Conservation (phyloP, 2,888 invertebrate species). For the Diarsia dahlii region DNA sequence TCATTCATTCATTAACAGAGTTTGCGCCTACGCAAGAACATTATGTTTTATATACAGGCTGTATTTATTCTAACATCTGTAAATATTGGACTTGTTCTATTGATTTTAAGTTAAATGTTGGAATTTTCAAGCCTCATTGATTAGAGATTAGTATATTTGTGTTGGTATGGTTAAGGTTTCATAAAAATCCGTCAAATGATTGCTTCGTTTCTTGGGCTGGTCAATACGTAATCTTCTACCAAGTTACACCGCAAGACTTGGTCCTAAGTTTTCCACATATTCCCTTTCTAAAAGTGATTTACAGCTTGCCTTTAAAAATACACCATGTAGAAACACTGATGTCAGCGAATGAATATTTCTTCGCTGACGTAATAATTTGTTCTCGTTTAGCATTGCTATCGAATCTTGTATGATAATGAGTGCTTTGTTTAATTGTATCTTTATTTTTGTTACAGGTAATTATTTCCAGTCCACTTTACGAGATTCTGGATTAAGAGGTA, state of each 20-base stretch:
- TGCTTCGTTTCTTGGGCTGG: background rate
- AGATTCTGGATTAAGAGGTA: conserved; percentile 1
- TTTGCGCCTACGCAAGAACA: conserved; percentile 66
- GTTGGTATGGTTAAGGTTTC: background rate
- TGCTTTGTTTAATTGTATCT: conserved; percentile 24
- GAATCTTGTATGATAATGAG: conserved; percentile 37
- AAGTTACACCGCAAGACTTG: background rate
- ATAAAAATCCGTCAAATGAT: background rate
- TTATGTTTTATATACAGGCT: conserved; percentile 47
- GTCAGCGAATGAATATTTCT: conserved; percentile 72
- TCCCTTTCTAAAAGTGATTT: background rate
- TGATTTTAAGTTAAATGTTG: background rate
- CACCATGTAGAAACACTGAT: conserved; percentile 65
- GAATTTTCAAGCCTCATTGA: background rate
- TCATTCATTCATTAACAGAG: conserved; percentile 65
- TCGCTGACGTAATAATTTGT: conserved; percentile 68
- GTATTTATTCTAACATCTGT: conserved; percentile 29
- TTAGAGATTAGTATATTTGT: background rate
- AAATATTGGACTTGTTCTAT: conserved; percentile 30
- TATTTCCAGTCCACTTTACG: background rate
- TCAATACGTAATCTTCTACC: background rate
- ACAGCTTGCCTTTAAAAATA: conserved; percentile 16
- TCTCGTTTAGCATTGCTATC: conserved; percentile 56
- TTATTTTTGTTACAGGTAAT: conserved; percentile 61
- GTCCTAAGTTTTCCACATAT: background rate